Evolutionary conservation across 2,113 vertebrate species (phyloP), one percentile per base, ranked within the genome.

Genomic region (Procapra przewalskii): DNA sequence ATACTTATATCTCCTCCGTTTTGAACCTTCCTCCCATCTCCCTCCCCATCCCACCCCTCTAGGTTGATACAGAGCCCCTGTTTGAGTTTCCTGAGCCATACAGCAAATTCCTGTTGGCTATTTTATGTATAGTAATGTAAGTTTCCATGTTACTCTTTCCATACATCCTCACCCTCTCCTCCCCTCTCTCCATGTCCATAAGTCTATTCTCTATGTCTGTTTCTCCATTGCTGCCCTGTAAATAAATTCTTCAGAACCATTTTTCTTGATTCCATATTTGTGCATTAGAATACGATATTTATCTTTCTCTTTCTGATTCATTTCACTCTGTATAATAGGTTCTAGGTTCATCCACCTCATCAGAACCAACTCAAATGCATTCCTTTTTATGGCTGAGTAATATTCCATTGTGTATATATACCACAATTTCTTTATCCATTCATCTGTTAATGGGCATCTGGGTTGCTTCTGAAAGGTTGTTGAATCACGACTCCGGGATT

Each of bases 71-170:
- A 40, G 67, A 75, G 5, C 67, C 19, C 67, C n/a, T 71, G n/a
- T 23, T 36, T 71, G 67, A 71, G 67, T 71, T 71, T 71, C n/a
- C 19, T 71, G n/a, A 71, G 67, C n/a, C 67, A 71, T 12, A 71
- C 19, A 40, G 19, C n/a, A 71, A 71, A 71, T 40, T 23, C 64
- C n/a, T 2, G 0, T 71, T 71, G 19, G n/a, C 67, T 71, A 0
- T 71, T 40, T 40, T 71, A 40, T 2, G 21, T 2, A 71, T 40
- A 11, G n/a, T 40, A 71, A 71, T 40, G 19, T 40, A 40, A 40
- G n/a, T 40, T 23, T 71, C 67, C n/a, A 12, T 40, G 67, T 40
- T 71, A 71, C 19, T 71, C 67, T 71, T 71, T 12, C 17, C n/a
- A 23, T 23, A 40, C 19, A 71, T 21, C 67, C 67, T 40, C 5